Base-by-base conservation (phyloP, 2,888 invertebrate genomes). In the Morpho deidamia region DNA sequence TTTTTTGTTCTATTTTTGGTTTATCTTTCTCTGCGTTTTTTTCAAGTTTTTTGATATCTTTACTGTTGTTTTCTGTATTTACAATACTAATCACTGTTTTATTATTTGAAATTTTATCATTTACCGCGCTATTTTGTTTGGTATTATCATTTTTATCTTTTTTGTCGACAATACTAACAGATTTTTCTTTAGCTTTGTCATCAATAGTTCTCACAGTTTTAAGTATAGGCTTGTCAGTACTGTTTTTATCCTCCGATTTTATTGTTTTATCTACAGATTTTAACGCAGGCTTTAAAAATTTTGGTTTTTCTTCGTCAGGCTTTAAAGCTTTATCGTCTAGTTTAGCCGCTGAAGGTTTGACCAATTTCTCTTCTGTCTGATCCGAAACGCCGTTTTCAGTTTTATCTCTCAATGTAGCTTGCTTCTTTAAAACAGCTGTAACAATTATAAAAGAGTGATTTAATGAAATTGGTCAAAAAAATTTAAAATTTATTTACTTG, bases 381-480 rank as follows among this genome's bases (percentile, higher is more conserved):
- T 78, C 77, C 11, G 79, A 64, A 2, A 76, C 72, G 39, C 86
- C 87, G 66, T 88, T 87, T 74, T 83, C 82, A 50, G 76, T 9
- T 68, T 83, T 87, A 11, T 86, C 87, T 67, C 74, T 83, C 55
- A 89, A 71, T n/a, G 89, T 87, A 0, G 87, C 50, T 63, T 90
- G 90, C 56, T 90, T 89, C 61, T 84, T 89, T 50, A 90, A 68
- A 37, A 74, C 77, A 43, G 90, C 90, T 90, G 81, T 49, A 23
- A 23, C 23, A 23, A 23, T 23, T 5, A 23, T 23, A 23, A 23
- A 23, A 23, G n/a, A 23, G 3, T 23, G 5, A 1, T 23, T 23
- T 5, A 23, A 23, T 23, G 3, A 2, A 3, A 23, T 23, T 23
- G 4, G 23, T 23, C 23, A 1, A 23, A 23, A 23, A 23, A n/a